Evolutionary conservation across 2,888 invertebrate species (phyloP), one percentile per base, ranked within the genome.

Genomic region (Hypomecis atomaria): DNA sequence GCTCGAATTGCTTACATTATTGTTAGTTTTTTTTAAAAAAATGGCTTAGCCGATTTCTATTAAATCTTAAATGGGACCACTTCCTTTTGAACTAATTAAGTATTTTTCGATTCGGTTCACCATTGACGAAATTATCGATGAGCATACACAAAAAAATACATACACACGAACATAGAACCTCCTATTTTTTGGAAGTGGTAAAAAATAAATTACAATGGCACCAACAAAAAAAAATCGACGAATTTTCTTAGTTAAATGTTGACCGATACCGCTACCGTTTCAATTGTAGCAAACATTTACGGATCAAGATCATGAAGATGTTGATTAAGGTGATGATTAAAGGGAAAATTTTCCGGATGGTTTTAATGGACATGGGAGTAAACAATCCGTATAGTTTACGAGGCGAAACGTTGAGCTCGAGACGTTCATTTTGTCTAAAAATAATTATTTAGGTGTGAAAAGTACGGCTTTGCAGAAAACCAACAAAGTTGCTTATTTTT

Each of bases 331-430:
- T 0, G 10, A 55, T 43, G 50, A 56, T 62, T 49, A 55, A 49
- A 54, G 54, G 8, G 48, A 45, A 56, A 6, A 56, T 38, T 50
- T 38, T 50, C 55, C 40, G 61, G 50, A 56, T 33, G 45, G 40
- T 38, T 49, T 5, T 48, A 48, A 59, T 52, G 44, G 44, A 52
- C 37, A 38, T 38, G 34, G 40, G 34, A 34, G 11, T 45, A 50
- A 50, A 40, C 50, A 49, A 44, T 43, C 38, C 11, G 8, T 11
- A 33, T 44, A 37, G 10, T 45, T 44, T 45, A 38, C 45, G 38
- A 52, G 33, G 52, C 45, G 33, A 44, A 45, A 38, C 23, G 23
- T 38, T 50, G 38, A 50, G 38, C 50, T 50, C 38, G 38, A 38
- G 8, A 5, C 38, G 13, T 50, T 9, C 33, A 47, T 47, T 11